Evolutionary conservation across 2,113 vertebrate genomes (phyloP).

Genomic region (Chroicocephalus ridibundus): DNA sequence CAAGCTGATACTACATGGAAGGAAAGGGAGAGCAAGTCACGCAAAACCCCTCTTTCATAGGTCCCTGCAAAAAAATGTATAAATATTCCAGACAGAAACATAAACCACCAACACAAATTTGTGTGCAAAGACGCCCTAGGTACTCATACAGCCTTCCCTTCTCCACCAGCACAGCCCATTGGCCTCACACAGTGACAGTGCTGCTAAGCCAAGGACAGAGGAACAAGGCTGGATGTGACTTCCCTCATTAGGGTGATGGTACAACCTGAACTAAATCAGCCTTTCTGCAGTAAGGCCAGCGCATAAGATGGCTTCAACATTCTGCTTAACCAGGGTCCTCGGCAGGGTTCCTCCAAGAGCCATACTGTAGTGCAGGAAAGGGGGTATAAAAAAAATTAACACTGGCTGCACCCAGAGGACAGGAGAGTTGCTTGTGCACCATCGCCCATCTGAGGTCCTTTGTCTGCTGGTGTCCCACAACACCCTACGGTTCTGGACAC

Average conservation of each 20-base stretch:
- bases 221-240: neutral
- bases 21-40: neutral
- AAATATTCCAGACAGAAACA: neutral
- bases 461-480: neutral
- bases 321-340: neutral
- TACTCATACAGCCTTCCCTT: neutral
- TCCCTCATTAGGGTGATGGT: neutral
- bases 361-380: neutral
- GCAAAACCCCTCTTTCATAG: neutral
- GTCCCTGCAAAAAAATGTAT: neutral
- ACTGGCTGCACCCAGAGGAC: neutral
- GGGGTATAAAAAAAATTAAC: neutral
- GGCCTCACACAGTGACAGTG: neutral
- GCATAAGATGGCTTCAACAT: neutral
- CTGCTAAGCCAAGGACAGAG: neutral
- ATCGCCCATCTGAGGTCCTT: neutral
- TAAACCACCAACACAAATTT: neutral
- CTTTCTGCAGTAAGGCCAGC: neutral
- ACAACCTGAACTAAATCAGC: neutral
- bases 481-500: neutral
- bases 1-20: neutral
- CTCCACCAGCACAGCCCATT: neutral
- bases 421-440: neutral
- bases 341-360: neutral
- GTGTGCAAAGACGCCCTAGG: neutral